phyloP scores from a whole-genome alignment of 2,113 vertebrate species.

The Panthera tigris region DNA sequence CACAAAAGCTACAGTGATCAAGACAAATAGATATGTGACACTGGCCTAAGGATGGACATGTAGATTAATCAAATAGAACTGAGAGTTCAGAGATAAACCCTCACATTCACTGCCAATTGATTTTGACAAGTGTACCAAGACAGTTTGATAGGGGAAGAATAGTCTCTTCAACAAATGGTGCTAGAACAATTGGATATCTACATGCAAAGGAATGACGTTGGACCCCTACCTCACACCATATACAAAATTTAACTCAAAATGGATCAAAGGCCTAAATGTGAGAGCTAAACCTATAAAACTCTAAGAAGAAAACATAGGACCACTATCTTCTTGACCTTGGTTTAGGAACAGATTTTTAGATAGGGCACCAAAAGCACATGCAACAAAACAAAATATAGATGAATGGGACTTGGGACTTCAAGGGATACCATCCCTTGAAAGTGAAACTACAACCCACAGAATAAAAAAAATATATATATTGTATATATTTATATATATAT shows the following conservation, averaged over 20 bases:
- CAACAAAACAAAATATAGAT: background rate
- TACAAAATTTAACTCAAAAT: slow-evolving; percentile 14
- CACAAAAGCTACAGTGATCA: background rate
- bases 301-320: background rate
- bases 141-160: background rate
- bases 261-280: background rate
- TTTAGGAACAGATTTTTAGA: background rate
- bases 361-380: background rate
- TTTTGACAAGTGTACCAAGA: background rate
- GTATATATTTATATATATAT: too few relatives aligned
- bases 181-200: background rate
- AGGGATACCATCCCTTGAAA: background rate
- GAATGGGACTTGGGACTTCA: background rate
- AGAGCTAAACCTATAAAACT: background rate
- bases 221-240: background rate
- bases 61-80: background rate
- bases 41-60: background rate
- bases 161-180: slow-evolving; percentile 5
- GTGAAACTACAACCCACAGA: background rate
- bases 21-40: background rate
- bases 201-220: background rate
- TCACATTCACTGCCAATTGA: background rate
- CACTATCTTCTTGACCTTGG: background rate
- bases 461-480: background rate
- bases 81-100: background rate